A percentile compares a stretch with the other conserved stretches of the same genome.
phyloP scores from a whole-genome alignment of 2,113 vertebrate species.

The Sylvietta virens region DNA sequence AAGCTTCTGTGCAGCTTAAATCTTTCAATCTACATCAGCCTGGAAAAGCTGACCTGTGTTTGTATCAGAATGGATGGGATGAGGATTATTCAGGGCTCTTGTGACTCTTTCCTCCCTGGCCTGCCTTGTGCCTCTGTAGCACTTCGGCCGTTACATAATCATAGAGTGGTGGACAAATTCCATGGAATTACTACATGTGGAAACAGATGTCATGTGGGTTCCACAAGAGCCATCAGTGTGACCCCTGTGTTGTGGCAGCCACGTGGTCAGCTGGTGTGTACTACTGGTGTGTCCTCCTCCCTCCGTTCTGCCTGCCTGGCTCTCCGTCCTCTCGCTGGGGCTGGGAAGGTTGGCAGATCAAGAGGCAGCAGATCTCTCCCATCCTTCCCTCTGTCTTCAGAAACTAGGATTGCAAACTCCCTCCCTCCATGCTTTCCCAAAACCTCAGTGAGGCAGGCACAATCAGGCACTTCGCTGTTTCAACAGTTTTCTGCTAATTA shows the following conservation, averaged over 20 bases:
- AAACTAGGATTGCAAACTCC: not conserved
- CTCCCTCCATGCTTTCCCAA: not conserved
- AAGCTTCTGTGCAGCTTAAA: slow-evolving; percentile 5
- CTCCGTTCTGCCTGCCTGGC: not conserved
- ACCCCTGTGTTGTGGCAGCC: not conserved
- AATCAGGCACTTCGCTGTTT: not conserved
- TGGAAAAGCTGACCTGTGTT: not conserved
- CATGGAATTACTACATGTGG: not conserved
- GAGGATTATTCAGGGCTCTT: not conserved
- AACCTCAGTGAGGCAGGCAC: not conserved
- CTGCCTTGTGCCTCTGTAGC: not conserved
- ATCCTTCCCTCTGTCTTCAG: not conserved
- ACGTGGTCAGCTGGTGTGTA: not conserved
- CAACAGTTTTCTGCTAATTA: not conserved
- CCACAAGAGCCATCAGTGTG: not conserved
- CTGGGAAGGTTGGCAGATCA: fast-evolving
- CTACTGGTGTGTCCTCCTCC: not conserved
- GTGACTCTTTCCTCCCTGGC: fast-evolving
- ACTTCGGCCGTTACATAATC: not conserved
- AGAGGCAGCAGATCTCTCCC: not conserved
- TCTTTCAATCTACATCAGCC: not conserved
- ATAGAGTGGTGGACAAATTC: not conserved
- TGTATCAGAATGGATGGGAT: not conserved
- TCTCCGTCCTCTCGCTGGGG: fast-evolving
- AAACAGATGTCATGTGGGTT: not conserved